Base-by-base conservation (phyloP, 2,888 invertebrate species). In the Drosophila pseudotakahashii region DNA sequence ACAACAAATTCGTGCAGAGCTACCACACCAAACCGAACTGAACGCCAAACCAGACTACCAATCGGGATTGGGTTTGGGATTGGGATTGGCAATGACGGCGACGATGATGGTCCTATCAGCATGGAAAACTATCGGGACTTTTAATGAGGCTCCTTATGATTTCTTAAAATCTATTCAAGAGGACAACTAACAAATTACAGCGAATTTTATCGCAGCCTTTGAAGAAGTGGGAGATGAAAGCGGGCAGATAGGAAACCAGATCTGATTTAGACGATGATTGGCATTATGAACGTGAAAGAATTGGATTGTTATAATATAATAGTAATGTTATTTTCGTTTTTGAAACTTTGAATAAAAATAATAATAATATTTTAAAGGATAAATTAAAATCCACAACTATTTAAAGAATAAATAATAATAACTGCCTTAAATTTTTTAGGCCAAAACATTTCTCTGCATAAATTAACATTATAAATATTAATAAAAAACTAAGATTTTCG, bases 101-200 rank as follows among this genome's bases (percentile, higher is more conserved):
- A 37, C 6, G 68, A 68, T 54, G 66, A 45, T 67, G 53, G 54
- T 66, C 53, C 45, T 62, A 76, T 77, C 51, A 72, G 39, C 63
- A 48, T 47, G 34, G 63, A 62, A 45, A 63, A 39, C 62, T 62
- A 84, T 67, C 71, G 73, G 69, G 66, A 67, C 52, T 75, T 73
- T 84, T 81, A 79, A 82, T 81, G 74, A 69, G 63, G 61, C 32
- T 77, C 66, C 74, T 88, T 89, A 76, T 89, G 86, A 78, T 83
- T 82, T 76, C 76, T 78, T 60, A 78, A 88, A 76, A 89, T 77
- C 83, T 76, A 79, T 83, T 78, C 73, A 75, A 74, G 73, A 53
- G 68, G 83, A 83, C 89, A 89, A 76, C 76, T 88, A 78, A 89
- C 88, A 89, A 88, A 88, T 88, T 88, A 77, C 73, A 75, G 78